A percentile compares a stretch with the other conserved stretches of the same genome.
These are phyloP conservation scores for Zophobas atratus DNA, from an alignment of 1,140 invertebrate species.

Conservation along the genomic window DNA sequence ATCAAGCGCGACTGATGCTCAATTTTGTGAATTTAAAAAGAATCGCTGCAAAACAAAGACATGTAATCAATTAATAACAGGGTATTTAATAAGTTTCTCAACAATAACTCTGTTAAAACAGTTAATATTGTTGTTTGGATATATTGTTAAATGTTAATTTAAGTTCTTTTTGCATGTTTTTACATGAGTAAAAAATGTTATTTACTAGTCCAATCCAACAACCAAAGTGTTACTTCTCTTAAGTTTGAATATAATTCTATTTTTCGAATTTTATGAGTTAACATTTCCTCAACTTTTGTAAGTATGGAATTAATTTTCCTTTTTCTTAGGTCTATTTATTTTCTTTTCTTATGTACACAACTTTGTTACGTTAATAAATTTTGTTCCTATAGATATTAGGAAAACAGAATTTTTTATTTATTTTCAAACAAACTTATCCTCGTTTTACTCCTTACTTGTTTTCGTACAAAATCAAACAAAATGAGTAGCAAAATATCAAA, in stretches of 20 bases:
- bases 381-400: conserved; percentile 13
- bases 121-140: conserved; percentile 35
- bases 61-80: conserved; percentile 33
- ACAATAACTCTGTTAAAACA: conserved; percentile 23
- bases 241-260: conserved; percentile 39
- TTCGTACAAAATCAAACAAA: neutral
- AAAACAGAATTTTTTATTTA: conserved; percentile 18
- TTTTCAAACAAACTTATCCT: conserved; percentile 1
- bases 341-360: conserved; percentile 44
- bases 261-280: conserved; percentile 40
- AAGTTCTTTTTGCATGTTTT: conserved; percentile 49
- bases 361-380: conserved; percentile 39
- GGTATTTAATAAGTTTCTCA: conserved; percentile 38
- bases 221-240: conserved; percentile 64
- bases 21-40: conserved; percentile 22
- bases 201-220: conserved; percentile 67
- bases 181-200: conserved; percentile 50
- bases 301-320: conserved; percentile 33
- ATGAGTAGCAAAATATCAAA: neutral
- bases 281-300: conserved; percentile 3
- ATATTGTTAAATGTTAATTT: conserved; percentile 39
- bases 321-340: conserved; percentile 42
- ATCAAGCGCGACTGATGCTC: conserved; percentile 33
- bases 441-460: neutral
- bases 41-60: conserved; percentile 37